Conservation (phyloP, 2,797 vertebrate genomes). For the Coluber constrictor region DNA sequence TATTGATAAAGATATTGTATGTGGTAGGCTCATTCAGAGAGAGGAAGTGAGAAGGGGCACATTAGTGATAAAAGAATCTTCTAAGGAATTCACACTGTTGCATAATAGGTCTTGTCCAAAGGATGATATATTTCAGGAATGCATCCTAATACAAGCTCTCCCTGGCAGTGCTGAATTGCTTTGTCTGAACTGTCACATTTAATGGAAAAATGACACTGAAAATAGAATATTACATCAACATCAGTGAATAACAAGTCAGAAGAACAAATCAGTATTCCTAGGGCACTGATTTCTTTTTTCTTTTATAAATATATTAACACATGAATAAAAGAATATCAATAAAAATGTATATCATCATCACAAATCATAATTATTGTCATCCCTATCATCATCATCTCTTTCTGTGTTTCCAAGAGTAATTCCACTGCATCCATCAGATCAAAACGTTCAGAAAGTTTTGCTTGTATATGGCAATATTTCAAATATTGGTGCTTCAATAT, state of each 20-base stretch:
- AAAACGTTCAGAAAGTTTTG: neutral
- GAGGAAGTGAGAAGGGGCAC: neutral
- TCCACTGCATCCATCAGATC: neutral
- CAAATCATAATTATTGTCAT: neutral
- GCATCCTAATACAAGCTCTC: neutral
- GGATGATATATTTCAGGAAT: constrained; percentile 6
- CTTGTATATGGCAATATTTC: neutral
- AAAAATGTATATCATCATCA: neutral
- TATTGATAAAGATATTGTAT: neutral
- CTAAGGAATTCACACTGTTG: neutral
- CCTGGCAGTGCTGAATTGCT: too few relatives aligned
- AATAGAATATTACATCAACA: neutral
- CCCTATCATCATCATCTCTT: neutral
- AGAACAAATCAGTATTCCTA: neutral
- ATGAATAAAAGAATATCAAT: neutral
- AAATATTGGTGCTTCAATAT: neutral
- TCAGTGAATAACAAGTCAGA: neutral
- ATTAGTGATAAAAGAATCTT: constrained; percentile 9
- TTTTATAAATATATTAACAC: neutral
- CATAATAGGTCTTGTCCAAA: neutral
- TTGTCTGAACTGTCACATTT: neutral
- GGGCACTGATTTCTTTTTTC: neutral
- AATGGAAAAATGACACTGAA: neutral
- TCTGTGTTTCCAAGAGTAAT: neutral
- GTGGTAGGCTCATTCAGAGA: neutral